phyloP scores from a whole-genome alignment of 2,113 vertebrate species.

The Arenaria interpres region DNA sequence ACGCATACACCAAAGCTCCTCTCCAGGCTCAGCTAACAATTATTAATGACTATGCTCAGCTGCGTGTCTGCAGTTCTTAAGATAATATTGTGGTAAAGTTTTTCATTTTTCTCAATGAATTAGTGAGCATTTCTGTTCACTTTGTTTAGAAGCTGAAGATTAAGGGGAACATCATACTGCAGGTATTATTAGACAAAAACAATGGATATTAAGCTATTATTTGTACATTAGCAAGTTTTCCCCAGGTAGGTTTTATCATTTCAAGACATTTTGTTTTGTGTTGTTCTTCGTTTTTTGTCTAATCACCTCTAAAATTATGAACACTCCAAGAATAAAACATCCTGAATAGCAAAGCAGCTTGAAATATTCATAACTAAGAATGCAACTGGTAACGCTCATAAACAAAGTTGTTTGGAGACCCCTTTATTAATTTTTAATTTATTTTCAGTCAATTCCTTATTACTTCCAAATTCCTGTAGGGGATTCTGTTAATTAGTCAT shows the following conservation, averaged over 20 bases:
- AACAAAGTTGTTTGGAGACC: slow-evolving; percentile 83
- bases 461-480: slow-evolving; percentile 81
- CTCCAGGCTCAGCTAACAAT: background rate
- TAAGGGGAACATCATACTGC: slow-evolving; percentile 34
- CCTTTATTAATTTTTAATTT: slow-evolving; percentile 86
- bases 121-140: background rate
- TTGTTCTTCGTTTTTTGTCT: slow-evolving; percentile 69
- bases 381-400: slow-evolving; percentile 80
- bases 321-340: slow-evolving; percentile 75
- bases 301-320: slow-evolving; percentile 82
- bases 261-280: slow-evolving; percentile 72
- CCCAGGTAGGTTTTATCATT: slow-evolving; percentile 73
- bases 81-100: background rate
- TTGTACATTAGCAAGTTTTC: slow-evolving; percentile 75
- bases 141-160: slow-evolving; percentile 32
- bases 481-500: slow-evolving; percentile 84
- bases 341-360: slow-evolving; percentile 78
- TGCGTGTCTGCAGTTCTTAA: background rate
- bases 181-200: slow-evolving; percentile 62
- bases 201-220: slow-evolving; percentile 75
- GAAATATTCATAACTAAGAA: slow-evolving; percentile 84
- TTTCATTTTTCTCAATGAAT: slow-evolving; percentile 21
- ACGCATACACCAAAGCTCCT: accelerated
- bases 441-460: slow-evolving; percentile 82
- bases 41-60: background rate